Percentiles rank a stretch among this genome's conserved stretches.
Evolutionary conservation across 1,140 invertebrate genomes (phyloP).

Genomic region (Mamestra configurata): DNA sequence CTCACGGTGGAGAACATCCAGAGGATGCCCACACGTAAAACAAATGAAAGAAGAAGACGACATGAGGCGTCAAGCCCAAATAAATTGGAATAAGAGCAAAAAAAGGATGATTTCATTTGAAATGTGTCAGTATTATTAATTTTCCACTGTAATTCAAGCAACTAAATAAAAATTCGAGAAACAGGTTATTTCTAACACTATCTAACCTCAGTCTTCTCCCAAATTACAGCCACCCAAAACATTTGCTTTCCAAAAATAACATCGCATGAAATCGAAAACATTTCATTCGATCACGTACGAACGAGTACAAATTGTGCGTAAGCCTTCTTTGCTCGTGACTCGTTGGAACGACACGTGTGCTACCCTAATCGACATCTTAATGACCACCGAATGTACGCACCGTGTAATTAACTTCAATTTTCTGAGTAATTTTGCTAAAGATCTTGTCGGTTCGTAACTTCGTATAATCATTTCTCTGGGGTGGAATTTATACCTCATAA

Average conservation of each 20-base stretch:
- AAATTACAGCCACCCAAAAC: conserved; percentile 5
- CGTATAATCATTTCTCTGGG: background rate
- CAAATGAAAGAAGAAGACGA: too few relatives aligned
- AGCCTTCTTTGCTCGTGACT: conserved; percentile 45
- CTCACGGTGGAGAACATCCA: too few relatives aligned
- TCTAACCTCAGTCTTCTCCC: background rate
- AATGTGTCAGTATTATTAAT: too few relatives aligned
- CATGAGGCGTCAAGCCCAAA: too few relatives aligned
- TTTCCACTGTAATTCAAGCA: too few relatives aligned
- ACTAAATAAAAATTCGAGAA: too few relatives aligned
- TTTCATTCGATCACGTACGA: conserved; percentile 32
- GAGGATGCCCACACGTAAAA: too few relatives aligned
- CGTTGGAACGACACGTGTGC: conserved; percentile 38
- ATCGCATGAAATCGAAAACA: background rate
- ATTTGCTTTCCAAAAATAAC: conserved; percentile 22
- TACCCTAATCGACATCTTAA: conserved; percentile 51
- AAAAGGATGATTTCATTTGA: too few relatives aligned
- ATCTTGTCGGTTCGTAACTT: background rate
- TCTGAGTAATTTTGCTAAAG: conserved; percentile 17
- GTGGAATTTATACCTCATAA: background rate
- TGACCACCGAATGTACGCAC: conserved; percentile 38
- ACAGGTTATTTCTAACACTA: too few relatives aligned
- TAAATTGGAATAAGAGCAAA: too few relatives aligned
- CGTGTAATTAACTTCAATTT: conserved; percentile 36
- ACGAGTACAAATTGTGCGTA: conserved; percentile 41